phyloP scores from a whole-genome alignment of 2,888 invertebrate species.

The Eurois occulta region DNA sequence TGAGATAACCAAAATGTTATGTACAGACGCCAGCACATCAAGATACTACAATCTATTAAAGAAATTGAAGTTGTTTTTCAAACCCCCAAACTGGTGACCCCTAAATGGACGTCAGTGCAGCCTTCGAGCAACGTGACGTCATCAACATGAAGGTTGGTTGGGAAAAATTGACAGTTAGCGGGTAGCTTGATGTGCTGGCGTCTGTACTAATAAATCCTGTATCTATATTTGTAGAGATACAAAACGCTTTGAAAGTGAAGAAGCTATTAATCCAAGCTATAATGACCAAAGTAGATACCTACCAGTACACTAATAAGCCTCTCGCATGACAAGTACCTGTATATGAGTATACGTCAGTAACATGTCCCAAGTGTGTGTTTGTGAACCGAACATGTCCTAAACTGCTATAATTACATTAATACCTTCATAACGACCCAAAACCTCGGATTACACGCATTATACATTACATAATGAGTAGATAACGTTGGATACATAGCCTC shows the following conservation, averaged over 20 bases:
- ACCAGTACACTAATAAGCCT: neutral
- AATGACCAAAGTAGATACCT: neutral
- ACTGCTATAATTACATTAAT: slow-evolving; percentile 44
- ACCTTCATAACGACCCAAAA: slow-evolving; percentile 24
- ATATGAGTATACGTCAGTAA: neutral
- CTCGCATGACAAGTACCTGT: neutral
- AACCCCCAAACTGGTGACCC: too few relatives aligned
- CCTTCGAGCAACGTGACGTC: too few relatives aligned
- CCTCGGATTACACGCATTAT: slow-evolving; percentile 31
- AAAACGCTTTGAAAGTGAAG: neutral
- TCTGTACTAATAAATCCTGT: neutral
- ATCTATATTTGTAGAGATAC: neutral
- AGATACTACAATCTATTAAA: too few relatives aligned
- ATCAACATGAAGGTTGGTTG: too few relatives aligned
- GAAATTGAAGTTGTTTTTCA: too few relatives aligned
- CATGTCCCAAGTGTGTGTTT: slow-evolving; percentile 35
- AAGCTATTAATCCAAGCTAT: slow-evolving; percentile 1
- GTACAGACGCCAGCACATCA: too few relatives aligned
- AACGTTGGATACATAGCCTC: neutral
- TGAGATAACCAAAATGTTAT: too few relatives aligned
- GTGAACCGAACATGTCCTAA: slow-evolving; percentile 19
- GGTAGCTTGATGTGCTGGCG: too few relatives aligned
- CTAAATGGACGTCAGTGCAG: too few relatives aligned
- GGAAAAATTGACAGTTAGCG: too few relatives aligned
- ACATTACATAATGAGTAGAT: slow-evolving; percentile 18